Evolutionary conservation across 1,140 invertebrate genomes (phyloP).

Genomic region (Cepaea nemoralis): DNA sequence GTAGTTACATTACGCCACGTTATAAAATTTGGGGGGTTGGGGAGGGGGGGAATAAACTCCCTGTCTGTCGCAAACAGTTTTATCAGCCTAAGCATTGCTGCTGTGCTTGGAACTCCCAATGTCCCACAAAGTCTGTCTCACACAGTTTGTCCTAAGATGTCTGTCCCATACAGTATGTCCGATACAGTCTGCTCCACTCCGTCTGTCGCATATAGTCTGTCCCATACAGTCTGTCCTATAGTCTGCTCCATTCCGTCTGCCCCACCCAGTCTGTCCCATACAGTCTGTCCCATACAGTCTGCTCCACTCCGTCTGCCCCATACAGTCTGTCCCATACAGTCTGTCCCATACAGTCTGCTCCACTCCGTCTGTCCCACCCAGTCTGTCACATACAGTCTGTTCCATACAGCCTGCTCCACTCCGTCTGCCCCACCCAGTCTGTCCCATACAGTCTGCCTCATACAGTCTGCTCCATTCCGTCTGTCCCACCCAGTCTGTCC

Average conservation of each 20-base stretch:
- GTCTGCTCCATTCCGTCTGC: no score
- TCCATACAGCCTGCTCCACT: slow-evolving; percentile 1
- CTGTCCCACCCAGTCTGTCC: not conserved
- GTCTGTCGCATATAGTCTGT: slow-evolving; percentile 1
- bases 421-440: no score
- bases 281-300: slow-evolving; percentile 8
- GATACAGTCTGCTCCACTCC: not conserved
- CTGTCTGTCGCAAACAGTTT: no score
- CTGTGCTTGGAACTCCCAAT: no score
- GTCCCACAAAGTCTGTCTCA: no score
- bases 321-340: slow-evolving; percentile 9
- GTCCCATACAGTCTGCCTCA: slow-evolving; percentile 9
- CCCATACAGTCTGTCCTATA: slow-evolving; percentile 9
- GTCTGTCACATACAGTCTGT: slow-evolving; percentile 1
- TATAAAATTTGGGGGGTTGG: no score
- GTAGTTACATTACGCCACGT: no score
- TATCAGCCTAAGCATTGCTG: no score
- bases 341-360: not conserved
- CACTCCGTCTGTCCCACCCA: not conserved
- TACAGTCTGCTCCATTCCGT: not conserved
- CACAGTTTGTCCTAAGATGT: no score
- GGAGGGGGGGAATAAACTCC: no score
- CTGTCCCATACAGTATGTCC: not conserved
- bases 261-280: slow-evolving; percentile 1
- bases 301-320: not conserved